Evolutionary conservation across 2,888 invertebrate species (phyloP), one percentile per base, ranked within the genome.

Genomic region (Eupithecia dodoneata): DNA sequence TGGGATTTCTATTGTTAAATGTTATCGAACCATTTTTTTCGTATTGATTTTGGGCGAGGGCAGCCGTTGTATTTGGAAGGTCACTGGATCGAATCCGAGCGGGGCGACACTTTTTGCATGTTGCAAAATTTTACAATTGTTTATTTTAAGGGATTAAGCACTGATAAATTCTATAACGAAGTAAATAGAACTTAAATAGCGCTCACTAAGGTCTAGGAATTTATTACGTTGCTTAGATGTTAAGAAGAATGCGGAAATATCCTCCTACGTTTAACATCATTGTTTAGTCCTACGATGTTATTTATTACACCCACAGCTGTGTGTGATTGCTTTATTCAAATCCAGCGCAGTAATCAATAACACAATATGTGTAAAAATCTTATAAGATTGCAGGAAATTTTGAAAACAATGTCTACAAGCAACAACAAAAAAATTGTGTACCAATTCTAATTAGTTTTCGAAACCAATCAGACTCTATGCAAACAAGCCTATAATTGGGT

Each of bases 1-100:
- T 81, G 85, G 84, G 83, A 72, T 71, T 41, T 15, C 83, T 86
- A 87, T 90, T 90, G 89, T 89, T 82, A 79, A 67, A 69, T 72
- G 73, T 42, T 83, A 82, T 81, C 77, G 52, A 70, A 73, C 45
- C 73, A 18, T 78, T 81, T 74, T 77, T 81, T 82, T 72, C 67
- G 71, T 59, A 52, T 63, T 0, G 41, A 66, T 73, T 70, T 79
- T 77, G 2, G 67, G 65, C 44, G 13, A 65, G 74, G 52, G 73
- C 75, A 73, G 44, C 12, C 41, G 47, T 67, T 66, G 30, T 55
- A 67, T 42, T 47, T 3, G 7, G 47, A 13, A 52, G n/a, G 72
- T 52, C 72, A n/a, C 30, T 42, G 72, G 79, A 74, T 82, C 82
- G 73, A 77, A 76, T 79, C 79, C 55, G 15, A 13, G 7, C 2